Evolutionary conservation across 2,113 vertebrate species (phyloP).

Genomic region (Percopsis transmontana): DNA sequence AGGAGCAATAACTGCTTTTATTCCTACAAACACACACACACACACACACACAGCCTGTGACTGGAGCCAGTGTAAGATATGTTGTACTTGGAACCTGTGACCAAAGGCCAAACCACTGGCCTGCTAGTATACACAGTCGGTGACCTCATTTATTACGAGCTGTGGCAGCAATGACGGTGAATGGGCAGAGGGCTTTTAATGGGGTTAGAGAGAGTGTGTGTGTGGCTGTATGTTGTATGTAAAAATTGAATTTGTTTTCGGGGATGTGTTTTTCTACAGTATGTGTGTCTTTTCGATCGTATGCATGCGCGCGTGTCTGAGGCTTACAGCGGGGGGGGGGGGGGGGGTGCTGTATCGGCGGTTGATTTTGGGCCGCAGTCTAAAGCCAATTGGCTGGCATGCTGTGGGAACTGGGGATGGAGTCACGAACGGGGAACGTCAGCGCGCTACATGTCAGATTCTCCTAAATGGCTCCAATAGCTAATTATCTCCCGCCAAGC

Average conservation of each 20-base stretch:
- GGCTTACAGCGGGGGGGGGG: constrained; percentile 39
- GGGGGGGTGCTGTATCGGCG: constrained; percentile 42
- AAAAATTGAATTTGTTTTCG: background rate
- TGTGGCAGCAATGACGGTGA: constrained; percentile 37
- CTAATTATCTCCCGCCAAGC: constrained; percentile 68
- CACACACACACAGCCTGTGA: constrained; percentile 6
- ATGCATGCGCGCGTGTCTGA: background rate
- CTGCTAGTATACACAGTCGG: constrained; percentile 17
- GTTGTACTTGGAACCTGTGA: constrained; percentile 31
- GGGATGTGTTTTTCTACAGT: background rate
- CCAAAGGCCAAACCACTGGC: constrained; percentile 48
- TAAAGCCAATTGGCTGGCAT: constrained; percentile 62
- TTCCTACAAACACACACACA: background rate
- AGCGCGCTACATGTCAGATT: constrained; percentile 60
- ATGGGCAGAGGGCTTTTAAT: constrained; percentile 38
- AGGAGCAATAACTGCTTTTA: constrained; percentile 38
- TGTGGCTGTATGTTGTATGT: constrained; percentile 12
- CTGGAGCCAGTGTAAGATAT: constrained; percentile 22
- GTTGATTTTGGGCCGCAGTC: constrained; percentile 67
- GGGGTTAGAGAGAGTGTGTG: constrained; percentile 9
- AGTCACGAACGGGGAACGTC: constrained; percentile 50
- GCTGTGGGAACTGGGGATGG: constrained; percentile 57
- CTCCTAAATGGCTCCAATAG: constrained; percentile 59
- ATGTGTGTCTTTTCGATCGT: background rate
- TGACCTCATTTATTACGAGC: constrained; percentile 47